phyloP scores from a whole-genome alignment of 2,797 vertebrate genomes.

The Malurus leucopterus region DNA sequence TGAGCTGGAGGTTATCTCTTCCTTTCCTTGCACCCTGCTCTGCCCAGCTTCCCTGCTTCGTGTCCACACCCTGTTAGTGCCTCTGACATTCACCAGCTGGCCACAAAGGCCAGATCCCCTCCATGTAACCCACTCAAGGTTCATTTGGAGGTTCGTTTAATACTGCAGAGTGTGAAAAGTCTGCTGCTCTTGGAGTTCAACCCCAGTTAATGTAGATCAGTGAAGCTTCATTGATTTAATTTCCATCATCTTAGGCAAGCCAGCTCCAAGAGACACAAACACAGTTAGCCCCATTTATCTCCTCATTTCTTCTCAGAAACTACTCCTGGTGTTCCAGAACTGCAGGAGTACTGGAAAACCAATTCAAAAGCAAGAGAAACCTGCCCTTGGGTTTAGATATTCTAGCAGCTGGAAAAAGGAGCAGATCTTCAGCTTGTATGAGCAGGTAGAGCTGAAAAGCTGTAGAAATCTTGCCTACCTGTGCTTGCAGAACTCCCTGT shows the following conservation, averaged over 20 bases:
- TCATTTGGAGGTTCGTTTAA: background rate
- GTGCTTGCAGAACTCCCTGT: background rate
- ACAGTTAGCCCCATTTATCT: background rate
- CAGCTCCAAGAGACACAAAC: background rate
- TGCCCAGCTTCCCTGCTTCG: background rate
- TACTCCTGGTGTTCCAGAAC: background rate
- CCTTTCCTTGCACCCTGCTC: background rate
- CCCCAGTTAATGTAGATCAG: background rate
- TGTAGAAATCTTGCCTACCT: background rate
- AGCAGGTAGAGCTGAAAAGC: background rate
- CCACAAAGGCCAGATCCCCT: background rate
- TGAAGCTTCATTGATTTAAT: background rate
- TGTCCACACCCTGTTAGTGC: background rate
- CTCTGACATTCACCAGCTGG: background rate
- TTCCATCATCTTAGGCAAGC: background rate
- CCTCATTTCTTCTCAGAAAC: background rate
- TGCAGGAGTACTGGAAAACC: background rate
- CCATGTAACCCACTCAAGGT: accelerated
- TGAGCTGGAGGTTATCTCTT: background rate
- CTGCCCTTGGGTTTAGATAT: background rate
- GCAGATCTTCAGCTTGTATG: background rate
- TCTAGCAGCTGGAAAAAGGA: background rate
- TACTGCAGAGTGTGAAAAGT: background rate
- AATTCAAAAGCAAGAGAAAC: background rate
- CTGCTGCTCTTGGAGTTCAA: background rate